Base-by-base conservation (phyloP, 2,888 invertebrate genomes). In the Phymatocera aterrima region DNA sequence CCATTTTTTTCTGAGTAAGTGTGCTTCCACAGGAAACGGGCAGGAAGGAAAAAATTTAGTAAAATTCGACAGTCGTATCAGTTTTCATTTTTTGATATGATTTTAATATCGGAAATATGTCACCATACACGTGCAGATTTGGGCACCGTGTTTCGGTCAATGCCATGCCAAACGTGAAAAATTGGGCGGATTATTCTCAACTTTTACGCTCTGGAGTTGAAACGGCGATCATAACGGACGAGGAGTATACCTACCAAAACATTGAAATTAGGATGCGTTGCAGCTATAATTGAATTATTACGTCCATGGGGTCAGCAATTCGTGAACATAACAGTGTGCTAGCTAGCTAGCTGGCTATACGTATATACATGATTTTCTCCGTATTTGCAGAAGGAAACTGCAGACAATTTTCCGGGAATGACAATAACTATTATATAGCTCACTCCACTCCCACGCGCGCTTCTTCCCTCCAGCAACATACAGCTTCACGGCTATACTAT, bases 381-480 rank as follows among this genome's bases (percentile, higher is more conserved):
- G 12, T 72, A 72, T 72, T 48, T n/a, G 18, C 28, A 28, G 34
- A 57, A 28, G 75, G n/a, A 75, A 75, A 75, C 75, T 75, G 75
- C 75, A 75, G 75, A 75, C 75, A 60, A 75, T 57, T 57, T 75
- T 75, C 75, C 75, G 3, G 28, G 75, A 75, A 75, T 28, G 75
- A 57, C 72, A 51, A 75, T 24, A 57, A 57, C 75, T 54, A 43
- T 60, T 54, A 34, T 28, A 12, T n/a, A n/a, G n/a, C n/a, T n/a
- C 40, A 28, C n/a, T 15, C 43, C 21, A 75, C 75, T 75, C 75
- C 75, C 75, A 60, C 57, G 40, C 57, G 37, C 21, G 21, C 43
- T 40, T 31, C 24, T 40, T 57, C 15, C 48, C 72, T 37, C n/a
- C n/a, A n/a, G n/a, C n/a, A n/a, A n/a, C n/a, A n/a, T n/a, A n/a